Percentiles rank a stretch among this genome's conserved stretches.
These are phyloP conservation scores for Embidobia sp. DNA, from an alignment of 2,888 invertebrate genomes.

Conservation along the genomic window DNA sequence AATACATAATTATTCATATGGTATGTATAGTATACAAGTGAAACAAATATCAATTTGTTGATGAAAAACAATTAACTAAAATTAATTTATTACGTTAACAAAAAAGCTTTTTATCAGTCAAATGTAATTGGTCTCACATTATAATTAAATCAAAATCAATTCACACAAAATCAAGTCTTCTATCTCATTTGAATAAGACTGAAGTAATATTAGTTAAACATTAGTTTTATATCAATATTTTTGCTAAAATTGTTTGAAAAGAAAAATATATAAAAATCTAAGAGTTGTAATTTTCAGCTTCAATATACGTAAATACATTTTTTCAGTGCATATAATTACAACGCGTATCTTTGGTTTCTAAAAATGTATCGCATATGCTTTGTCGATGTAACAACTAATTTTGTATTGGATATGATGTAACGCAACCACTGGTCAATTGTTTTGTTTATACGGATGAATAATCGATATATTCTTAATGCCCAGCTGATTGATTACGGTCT, in stretches of 20 bases:
- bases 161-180: neutral
- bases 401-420: slow-evolving; percentile 55
- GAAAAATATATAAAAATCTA: slow-evolving; percentile 49
- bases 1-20: no score
- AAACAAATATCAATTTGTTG: no score
- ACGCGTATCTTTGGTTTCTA: neutral
- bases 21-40: no score
- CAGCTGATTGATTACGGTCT: slow-evolving; percentile 65
- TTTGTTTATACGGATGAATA: slow-evolving; percentile 45
- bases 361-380: slow-evolving; percentile 62
- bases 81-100: no score
- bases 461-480: slow-evolving; percentile 64
- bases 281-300: slow-evolving; percentile 45
- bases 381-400: slow-evolving; percentile 48
- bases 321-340: neutral
- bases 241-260: slow-evolving; percentile 14
- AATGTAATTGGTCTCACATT: no score
- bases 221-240: slow-evolving; percentile 3
- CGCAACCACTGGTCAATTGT: slow-evolving; percentile 50
- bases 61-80: no score
- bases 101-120: no score
- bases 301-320: neutral
- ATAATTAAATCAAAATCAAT: no score
- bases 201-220: slow-evolving; percentile 6
- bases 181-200: slow-evolving; percentile 14